Base-by-base conservation (phyloP, 2,113 vertebrate species). In the Cavia porcellus region DNA sequence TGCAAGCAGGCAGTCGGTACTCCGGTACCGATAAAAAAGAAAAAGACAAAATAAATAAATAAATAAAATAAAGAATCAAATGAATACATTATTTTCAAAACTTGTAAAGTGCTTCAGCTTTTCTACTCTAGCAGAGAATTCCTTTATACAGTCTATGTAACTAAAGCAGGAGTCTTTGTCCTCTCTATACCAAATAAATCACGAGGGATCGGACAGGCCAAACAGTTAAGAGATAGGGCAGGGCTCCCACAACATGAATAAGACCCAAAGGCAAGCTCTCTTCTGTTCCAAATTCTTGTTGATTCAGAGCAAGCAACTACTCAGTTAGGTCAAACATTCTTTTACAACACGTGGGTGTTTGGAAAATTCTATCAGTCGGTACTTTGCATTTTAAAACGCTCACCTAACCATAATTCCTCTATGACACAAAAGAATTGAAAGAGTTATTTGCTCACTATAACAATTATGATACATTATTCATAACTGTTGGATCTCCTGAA, bases 291-390 rank as follows among this genome's bases (percentile, higher is more conserved):
- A 75, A 82, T 66, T 45, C 93, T 93, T 97, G n/a, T 83, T 89
- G 86, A 96, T 89, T 97, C 93, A 47, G 57, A 91, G 50, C 50
- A 97, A 97, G 90, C 19, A 94, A 38, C 59, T 47, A 80, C 55
- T 77, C 14, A 89, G 14, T 74, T 84, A 89, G 57, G 59, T 91
- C 62, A 97, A 96, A 92, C 89, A 95, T 95, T 96, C 92, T 95
- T 96, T 95, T 96, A 59, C 55, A 89, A 86, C n/a, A 92, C 0
- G 38, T 92, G 83, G 89, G 86, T 89, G 83, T 86, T 75, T 75
- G 61, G 89, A 94, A 95, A 94, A 77, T 97, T 72, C 94, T 96
- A 94, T 96, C 89, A 95, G 96, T 92, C 74, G 86, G 95, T 93
- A 80, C 45, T 93, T 74, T 86, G 62, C 84, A 95, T 35, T 95